These are phyloP conservation scores for Falco cherrug DNA, from an alignment of 2,797 vertebrate species.

Conservation along the genomic window DNA sequence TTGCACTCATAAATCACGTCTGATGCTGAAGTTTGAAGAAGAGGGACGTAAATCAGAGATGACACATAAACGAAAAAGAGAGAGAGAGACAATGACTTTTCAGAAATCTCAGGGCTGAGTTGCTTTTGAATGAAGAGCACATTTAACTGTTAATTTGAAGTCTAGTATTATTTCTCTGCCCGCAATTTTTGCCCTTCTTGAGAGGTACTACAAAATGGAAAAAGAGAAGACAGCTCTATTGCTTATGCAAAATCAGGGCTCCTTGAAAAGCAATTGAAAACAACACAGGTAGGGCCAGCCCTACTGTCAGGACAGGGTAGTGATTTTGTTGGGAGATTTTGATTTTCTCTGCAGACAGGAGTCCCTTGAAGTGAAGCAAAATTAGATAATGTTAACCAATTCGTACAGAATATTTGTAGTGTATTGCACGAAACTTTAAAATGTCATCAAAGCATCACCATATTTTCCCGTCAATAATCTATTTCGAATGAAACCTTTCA, in stretches of 20 bases:
- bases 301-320: background rate
- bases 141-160: constrained; percentile 15
- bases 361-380: background rate
- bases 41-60: constrained; percentile 10
- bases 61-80: background rate
- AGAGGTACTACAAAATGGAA: background rate
- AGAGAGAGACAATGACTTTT: background rate
- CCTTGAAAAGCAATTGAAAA: background rate
- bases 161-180: background rate
- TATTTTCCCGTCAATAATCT: constrained; percentile 13
- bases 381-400: background rate
- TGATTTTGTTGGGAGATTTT: background rate
- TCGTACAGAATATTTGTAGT: background rate
- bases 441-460: background rate
- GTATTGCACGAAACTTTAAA: background rate
- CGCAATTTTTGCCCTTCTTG: background rate
- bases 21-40: constrained; percentile 10
- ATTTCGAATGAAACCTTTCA: background rate
- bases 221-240: background rate
- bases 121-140: constrained; percentile 8
- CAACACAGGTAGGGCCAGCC: background rate
- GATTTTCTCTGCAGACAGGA: background rate
- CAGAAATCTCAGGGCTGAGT: background rate
- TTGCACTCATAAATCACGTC: constrained; percentile 28
- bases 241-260: background rate